These are phyloP conservation scores for Ascidia mentula DNA, from an alignment of 23 tunicate species.

Conservation along the genomic window DNA sequence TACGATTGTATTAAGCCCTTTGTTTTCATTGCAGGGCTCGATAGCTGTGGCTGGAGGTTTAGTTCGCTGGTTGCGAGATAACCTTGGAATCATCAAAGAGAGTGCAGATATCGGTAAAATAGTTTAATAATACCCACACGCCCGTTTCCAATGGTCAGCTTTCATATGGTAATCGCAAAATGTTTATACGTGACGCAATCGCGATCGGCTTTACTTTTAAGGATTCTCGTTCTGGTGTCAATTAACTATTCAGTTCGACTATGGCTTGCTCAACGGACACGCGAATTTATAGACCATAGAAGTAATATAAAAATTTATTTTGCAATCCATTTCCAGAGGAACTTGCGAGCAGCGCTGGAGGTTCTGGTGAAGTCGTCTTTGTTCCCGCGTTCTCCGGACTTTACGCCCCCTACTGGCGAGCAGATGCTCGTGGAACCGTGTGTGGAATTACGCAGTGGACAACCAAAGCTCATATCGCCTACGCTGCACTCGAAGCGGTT, in stretches of 20 bases:
- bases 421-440: slow-evolving; percentile 92
- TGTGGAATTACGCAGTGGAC: slow-evolving; percentile 97
- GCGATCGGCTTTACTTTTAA: no score
- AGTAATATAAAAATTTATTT: no score
- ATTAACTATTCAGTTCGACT: no score
- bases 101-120: slow-evolving; percentile 71
- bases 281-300: no score
- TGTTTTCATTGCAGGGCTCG: slow-evolving; percentile 58
- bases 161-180: no score
- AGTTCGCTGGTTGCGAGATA: slow-evolving; percentile 90
- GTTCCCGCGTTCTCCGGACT: slow-evolving; percentile 97
- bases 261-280: no score
- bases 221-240: no score
- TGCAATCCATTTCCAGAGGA: no score
- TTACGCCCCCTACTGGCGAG: slow-evolving; percentile 92
- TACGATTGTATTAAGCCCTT: no score
- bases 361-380: slow-evolving; percentile 78
- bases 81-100: slow-evolving; percentile 76
- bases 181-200: no score
- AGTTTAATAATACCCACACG: no score
- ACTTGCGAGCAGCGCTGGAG: slow-evolving; percentile 52
- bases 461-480: slow-evolving; percentile 88
- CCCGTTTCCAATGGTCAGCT: no score
- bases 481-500: slow-evolving; percentile 92
- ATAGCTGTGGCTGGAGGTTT: slow-evolving; percentile 91